Base-by-base conservation (phyloP, 1,140 invertebrate species). In the Leptopilina clavipes region DNA sequence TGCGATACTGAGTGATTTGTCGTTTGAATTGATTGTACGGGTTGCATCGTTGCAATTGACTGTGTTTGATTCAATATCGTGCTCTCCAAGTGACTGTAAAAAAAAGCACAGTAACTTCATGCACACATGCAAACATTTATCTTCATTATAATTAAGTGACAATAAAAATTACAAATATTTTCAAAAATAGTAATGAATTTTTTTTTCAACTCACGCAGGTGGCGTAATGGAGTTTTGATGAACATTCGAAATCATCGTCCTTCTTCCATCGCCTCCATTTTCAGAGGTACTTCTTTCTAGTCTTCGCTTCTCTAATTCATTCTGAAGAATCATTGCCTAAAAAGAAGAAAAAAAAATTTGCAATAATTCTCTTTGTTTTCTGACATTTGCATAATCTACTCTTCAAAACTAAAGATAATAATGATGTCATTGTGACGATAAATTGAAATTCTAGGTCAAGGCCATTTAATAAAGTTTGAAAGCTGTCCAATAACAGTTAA, bases 311-410 rank as follows among this genome's bases (percentile, higher is more conserved):
- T 90, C 89, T 10, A 91, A 73, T 52, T 90, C 87, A 76, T 90
- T 87, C 80, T 89, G 89, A 19, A 90, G 72, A 83, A 89, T 86
- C 82, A 89, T 88, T 1, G 88, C 86, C 89, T 90, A 48, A 43
- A 44, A 71, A 44, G 1, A 8, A 71, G 8, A 44, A 10, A 43
- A 3, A 22, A 3, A 1, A 71, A 18, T 3, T 19, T 54, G 1
- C 3, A 54, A n/a, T n/a, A n/a, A 18, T 54, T 54, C 5, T 19
- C 25, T 59, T 59, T 12, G n/a, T n/a, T 59, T 9, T 59, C 1
- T 18, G 9, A 3, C 18, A 19, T 12, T 45, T n/a, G 14, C 17
- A 52, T n/a, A n/a, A 65, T 37, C 3, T 17, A n/a, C 1, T 65
- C 0, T 25, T 14, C 1, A n/a, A 14, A n/a, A 37, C 25, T 1